Percentiles rank a stretch among this genome's conserved stretches.
phyloP scores from a whole-genome alignment of 2,797 vertebrate genomes.

The Cirrhinus molitorella region DNA sequence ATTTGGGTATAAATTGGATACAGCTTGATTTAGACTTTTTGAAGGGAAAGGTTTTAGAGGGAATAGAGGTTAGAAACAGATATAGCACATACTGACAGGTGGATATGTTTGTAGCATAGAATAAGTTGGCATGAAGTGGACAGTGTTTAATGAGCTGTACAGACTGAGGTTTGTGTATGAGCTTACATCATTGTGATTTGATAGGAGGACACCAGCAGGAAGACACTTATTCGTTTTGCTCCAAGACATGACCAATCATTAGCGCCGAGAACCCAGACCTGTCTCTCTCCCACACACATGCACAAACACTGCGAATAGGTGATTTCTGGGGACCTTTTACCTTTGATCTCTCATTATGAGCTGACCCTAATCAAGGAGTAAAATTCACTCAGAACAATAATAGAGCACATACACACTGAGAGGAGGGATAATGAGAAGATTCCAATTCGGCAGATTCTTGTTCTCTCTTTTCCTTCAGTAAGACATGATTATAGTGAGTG shows the following conservation, averaged over 20 bases:
- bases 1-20: constrained; percentile 16
- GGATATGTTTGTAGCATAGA: background rate
- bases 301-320: constrained; percentile 5
- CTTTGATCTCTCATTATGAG: constrained; percentile 51
- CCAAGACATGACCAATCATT: constrained; percentile 13
- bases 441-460: constrained; percentile 76
- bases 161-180: constrained; percentile 13
- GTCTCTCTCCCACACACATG: constrained; percentile 27
- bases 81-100: background rate
- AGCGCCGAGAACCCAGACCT: background rate
- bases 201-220: background rate
- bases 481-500: constrained; percentile 76
- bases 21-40: background rate
- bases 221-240: constrained; percentile 5
- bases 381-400: constrained; percentile 37
- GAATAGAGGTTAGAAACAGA: background rate
- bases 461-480: constrained; percentile 71
- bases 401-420: constrained; percentile 45
- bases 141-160: constrained; percentile 12
- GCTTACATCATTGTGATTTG: constrained; percentile 12
- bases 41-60: background rate
- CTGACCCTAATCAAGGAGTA: constrained; percentile 44
- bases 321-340: constrained; percentile 47
- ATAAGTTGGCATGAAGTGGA: background rate
- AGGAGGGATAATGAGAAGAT: constrained; percentile 71